A percentile compares a stretch with the other conserved stretches of the same genome.
Evolutionary conservation across 1,140 invertebrate species (phyloP).

Genomic region (Micrasema longulum): DNA sequence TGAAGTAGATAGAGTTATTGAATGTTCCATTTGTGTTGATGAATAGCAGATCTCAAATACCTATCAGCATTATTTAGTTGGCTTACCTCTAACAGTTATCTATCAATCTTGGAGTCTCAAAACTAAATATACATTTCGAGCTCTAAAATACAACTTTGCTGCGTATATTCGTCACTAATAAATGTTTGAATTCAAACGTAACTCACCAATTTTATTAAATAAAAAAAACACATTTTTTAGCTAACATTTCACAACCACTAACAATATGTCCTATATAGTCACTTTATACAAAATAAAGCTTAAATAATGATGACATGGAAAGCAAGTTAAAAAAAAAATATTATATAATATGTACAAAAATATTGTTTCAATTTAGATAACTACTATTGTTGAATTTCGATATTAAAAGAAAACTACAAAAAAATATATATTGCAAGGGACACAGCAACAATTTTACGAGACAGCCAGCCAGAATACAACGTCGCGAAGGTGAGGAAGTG

Average conservation of each 20-base stretch:
- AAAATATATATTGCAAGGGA: constrained; percentile 17
- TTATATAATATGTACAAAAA: background rate
- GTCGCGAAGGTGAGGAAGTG: constrained; percentile 34
- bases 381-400: background rate
- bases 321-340: background rate
- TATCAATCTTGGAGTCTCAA: too few species aligned
- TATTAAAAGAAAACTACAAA: constrained; percentile 8
- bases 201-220: too few species aligned
- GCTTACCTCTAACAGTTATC: too few species aligned
- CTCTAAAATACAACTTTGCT: too few species aligned
- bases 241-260: constrained; percentile 38
- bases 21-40: too few species aligned
- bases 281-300: constrained; percentile 9
- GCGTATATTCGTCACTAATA: background rate
- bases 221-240: too few species aligned
- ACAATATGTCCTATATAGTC: constrained; percentile 5
- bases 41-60: too few species aligned
- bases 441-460: constrained; percentile 49
- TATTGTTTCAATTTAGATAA: background rate
- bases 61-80: too few species aligned
- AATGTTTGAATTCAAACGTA: background rate
- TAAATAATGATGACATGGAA: background rate
- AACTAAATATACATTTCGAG: too few species aligned
- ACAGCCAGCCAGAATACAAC: constrained; percentile 54
- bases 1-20: too few species aligned